These are phyloP conservation scores for Sialis fuliginosa DNA, from an alignment of 2,888 invertebrate species.

Conservation along the genomic window DNA sequence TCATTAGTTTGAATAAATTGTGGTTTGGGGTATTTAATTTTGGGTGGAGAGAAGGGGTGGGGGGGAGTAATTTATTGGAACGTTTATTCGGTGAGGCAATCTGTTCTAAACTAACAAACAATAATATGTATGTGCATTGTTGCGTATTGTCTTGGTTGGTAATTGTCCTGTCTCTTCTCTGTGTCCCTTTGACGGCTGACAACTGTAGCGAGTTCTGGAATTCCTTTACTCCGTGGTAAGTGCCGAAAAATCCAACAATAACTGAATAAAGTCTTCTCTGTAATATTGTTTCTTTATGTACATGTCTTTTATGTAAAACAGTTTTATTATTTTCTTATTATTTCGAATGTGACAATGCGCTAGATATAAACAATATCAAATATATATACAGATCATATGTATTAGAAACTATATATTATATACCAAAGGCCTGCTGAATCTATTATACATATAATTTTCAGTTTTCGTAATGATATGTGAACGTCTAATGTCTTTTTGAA, in stretches of 20 bases:
- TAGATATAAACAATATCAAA: slow-evolving; percentile 6
- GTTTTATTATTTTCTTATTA: not conserved
- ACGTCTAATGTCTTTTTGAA: slow-evolving; percentile 4
- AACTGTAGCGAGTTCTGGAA: slow-evolving; percentile 33
- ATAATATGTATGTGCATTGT: slow-evolving; percentile 9
- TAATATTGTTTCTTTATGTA: slow-evolving; percentile 3
- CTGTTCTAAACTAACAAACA: too few species aligned
- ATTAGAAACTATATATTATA: slow-evolving; percentile 2
- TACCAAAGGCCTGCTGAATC: slow-evolving; percentile 1
- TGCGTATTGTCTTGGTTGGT: slow-evolving; percentile 27
- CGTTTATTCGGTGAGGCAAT: too few species aligned
- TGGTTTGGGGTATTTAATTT: too few species aligned
- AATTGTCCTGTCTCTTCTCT: slow-evolving; percentile 34
- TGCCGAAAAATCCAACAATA: slow-evolving; percentile 71
- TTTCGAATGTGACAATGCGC: slow-evolving; percentile 6
- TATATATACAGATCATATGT: slow-evolving; percentile 1
- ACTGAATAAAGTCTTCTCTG: slow-evolving; percentile 1
- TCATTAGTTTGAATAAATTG: too few species aligned
- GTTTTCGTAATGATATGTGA: slow-evolving; percentile 3
- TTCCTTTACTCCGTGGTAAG: slow-evolving; percentile 57
- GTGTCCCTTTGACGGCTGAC: slow-evolving; percentile 52
- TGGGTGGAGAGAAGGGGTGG: too few species aligned
- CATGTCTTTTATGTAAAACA: slow-evolving; percentile 1
- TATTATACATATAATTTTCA: slow-evolving; percentile 5
- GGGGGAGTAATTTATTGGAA: too few species aligned